phyloP scores from a whole-genome alignment of 2,797 vertebrate species.

The Simalia tracyae region DNA sequence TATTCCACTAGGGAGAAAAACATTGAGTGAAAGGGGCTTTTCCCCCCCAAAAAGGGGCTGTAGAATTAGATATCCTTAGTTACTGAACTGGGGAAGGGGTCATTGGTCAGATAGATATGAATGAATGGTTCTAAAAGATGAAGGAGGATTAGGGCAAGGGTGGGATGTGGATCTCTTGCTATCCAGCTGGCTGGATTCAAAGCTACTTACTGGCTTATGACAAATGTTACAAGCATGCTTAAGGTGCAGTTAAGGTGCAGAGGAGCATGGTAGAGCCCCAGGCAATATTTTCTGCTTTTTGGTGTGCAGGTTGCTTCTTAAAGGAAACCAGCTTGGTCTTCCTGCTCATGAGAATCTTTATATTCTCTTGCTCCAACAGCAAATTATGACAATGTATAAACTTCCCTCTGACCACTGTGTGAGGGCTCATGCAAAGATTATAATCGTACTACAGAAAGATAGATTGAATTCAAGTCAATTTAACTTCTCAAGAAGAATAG shows the following conservation, averaged over 20 bases:
- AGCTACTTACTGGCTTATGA: conserved; percentile 12
- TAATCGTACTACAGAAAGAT: neutral
- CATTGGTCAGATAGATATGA: neutral
- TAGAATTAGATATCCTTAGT: neutral
- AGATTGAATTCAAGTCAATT: neutral
- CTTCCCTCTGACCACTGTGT: neutral
- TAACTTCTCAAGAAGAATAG: neutral
- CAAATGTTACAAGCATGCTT: conserved; percentile 16
- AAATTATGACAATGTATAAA: neutral
- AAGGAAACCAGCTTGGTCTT: neutral
- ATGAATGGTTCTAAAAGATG: neutral
- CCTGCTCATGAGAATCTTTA: neutral
- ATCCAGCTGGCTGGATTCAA: conserved; percentile 9
- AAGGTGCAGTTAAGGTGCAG: neutral
- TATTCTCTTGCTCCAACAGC: neutral
- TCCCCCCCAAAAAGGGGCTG: neutral
- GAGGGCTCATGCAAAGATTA: too few relatives aligned
- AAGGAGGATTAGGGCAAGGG: neutral
- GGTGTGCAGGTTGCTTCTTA: neutral
- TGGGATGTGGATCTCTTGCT: neutral
- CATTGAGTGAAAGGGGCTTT: neutral
- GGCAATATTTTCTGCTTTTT: neutral
- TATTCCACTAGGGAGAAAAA: neutral
- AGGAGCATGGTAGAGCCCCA: conserved; percentile 9
- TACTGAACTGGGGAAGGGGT: fast-evolving